Evolutionary conservation across 2,797 vertebrate species (phyloP).

Genomic region (Yasuhikotakia modesta): DNA sequence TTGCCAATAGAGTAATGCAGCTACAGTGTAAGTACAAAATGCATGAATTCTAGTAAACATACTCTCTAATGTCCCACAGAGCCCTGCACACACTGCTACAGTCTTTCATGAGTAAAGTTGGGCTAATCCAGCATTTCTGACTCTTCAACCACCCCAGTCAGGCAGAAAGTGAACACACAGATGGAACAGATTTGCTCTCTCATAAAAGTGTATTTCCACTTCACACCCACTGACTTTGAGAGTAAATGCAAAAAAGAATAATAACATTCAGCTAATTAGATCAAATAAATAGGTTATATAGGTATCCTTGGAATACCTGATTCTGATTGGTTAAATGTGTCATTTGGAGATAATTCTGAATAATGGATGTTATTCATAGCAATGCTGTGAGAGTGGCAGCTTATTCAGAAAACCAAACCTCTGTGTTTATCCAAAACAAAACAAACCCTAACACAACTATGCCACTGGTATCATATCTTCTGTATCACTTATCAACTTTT

Average conservation of each 20-base stretch:
- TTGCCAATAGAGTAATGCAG: slow-evolving; percentile 43
- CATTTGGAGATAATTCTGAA: background rate
- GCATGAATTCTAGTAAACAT: slow-evolving; percentile 23
- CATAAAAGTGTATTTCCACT: slow-evolving; percentile 66
- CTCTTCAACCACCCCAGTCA: slow-evolving; percentile 67
- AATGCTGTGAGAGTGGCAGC: too few species aligned
- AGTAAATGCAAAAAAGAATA: background rate
- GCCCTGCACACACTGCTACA: slow-evolving; percentile 43
- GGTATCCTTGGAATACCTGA: background rate
- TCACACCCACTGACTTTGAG: background rate
- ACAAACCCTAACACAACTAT: too few species aligned
- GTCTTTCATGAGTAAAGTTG: slow-evolving; percentile 56
- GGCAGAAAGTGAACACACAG: slow-evolving; percentile 76
- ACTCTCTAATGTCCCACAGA: slow-evolving; percentile 13
- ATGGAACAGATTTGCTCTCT: slow-evolving; percentile 79
- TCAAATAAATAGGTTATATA: too few species aligned
- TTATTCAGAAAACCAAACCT: too few species aligned
- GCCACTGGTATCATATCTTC: too few species aligned
- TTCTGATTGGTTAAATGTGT: background rate
- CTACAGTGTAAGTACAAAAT: slow-evolving; percentile 42
- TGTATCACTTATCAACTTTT: too few species aligned
- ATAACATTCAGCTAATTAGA: background rate
- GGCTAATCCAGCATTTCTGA: slow-evolving; percentile 72
- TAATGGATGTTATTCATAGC: background rate
- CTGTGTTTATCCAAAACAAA: too few species aligned